Evolutionary conservation across 2,888 invertebrate species (phyloP).

Genomic region (Microctonus aethiopoides): DNA sequence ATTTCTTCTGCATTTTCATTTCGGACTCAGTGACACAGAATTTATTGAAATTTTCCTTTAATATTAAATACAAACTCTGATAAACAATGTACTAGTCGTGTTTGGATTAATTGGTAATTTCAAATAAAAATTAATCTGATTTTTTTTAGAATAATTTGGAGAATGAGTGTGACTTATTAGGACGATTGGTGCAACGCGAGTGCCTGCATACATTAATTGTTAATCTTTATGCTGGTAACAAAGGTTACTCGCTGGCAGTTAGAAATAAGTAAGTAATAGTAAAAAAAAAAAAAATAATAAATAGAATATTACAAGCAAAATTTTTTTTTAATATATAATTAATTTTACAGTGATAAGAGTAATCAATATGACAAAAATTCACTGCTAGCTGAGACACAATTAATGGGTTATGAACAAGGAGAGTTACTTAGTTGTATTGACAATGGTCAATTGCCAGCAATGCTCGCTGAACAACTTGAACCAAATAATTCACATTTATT

Average conservation of each 20-base stretch:
- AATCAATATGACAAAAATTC: slow-evolving; percentile 73
- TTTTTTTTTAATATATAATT: slow-evolving; percentile 47
- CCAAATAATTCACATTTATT: slow-evolving; percentile 86
- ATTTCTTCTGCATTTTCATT: too few relatives aligned
- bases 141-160: slow-evolving; percentile 60
- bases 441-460: slow-evolving; percentile 89
- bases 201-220: slow-evolving; percentile 89
- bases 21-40: too few relatives aligned
- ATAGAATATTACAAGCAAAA: neutral
- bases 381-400: slow-evolving; percentile 76
- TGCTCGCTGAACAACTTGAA: slow-evolving; percentile 85
- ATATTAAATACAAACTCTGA: neutral
- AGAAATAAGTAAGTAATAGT: slow-evolving; percentile 69
- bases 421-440: slow-evolving; percentile 88
- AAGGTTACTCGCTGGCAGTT: slow-evolving; percentile 84
- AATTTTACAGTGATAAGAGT: slow-evolving; percentile 59
- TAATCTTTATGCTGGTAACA: slow-evolving; percentile 91
- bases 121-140: too few relatives aligned
- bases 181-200: slow-evolving; percentile 86
- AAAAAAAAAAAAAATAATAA: neutral
- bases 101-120: too few relatives aligned
- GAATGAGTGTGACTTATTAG: slow-evolving; percentile 74
- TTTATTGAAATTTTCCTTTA: too few relatives aligned
- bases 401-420: slow-evolving; percentile 92
- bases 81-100: too few relatives aligned